Evolutionary conservation across 2,113 vertebrate genomes (phyloP).

Genomic region (Andinoacara biseriatus): DNA sequence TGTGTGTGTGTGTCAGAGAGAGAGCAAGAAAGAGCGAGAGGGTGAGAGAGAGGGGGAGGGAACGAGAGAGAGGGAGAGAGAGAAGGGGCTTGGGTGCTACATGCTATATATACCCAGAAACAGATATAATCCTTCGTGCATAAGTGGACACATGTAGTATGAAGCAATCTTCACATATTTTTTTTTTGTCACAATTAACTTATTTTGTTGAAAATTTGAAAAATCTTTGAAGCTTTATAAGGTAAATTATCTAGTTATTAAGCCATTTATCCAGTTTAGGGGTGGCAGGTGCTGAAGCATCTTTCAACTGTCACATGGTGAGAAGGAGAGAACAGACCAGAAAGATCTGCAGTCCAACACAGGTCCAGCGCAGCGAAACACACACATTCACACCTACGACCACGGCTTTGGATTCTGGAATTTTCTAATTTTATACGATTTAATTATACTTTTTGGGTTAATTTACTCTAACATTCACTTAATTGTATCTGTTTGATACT

Average conservation of each 20-base stretch:
- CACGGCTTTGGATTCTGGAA: not conserved
- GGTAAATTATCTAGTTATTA: no score
- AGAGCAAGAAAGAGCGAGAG: no score
- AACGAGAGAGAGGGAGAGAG: no score
- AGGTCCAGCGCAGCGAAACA: not conserved
- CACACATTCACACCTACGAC: not conserved
- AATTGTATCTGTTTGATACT: not conserved
- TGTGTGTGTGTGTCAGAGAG: slow-evolving; percentile 8
- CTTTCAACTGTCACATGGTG: not conserved
- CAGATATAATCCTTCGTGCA: no score
- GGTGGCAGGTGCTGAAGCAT: not conserved
- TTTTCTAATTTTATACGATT: not conserved
- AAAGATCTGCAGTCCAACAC: not conserved
- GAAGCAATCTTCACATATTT: no score
- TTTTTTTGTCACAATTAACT: no score
- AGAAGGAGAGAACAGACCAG: accelerated
- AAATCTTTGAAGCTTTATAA: no score
- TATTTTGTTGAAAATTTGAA: no score
- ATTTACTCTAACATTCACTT: not conserved
- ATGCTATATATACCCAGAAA: no score
- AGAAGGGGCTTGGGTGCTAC: no score
- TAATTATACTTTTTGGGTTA: not conserved
- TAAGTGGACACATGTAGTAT: no score
- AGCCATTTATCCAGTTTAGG: no score
- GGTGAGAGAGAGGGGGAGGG: accelerated